Evolutionary conservation across 2,888 invertebrate genomes (phyloP), one percentile per base, ranked within the genome.

Genomic region (Tetragnatha montana): DNA sequence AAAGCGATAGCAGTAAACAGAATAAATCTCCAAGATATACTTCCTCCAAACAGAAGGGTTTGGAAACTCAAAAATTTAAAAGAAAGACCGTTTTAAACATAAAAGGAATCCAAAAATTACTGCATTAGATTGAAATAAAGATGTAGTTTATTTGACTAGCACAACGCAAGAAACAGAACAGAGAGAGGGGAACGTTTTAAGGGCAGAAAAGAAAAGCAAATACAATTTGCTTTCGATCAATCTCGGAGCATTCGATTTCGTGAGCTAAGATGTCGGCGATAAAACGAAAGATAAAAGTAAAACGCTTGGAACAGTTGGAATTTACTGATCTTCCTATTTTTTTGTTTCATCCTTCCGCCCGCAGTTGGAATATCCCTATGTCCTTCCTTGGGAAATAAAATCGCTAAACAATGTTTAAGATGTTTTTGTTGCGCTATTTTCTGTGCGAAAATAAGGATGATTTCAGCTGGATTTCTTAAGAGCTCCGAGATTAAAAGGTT

Each of bases 311-410:
- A 49, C 70, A 85, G 71, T 70, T 14, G 70, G 78, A 70, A 78
- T 85, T 85, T 78, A 78, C 85, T 50, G 78, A 78, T 76, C 78
- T 85, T 68, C 60, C 22, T 80, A 12, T 21, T 60, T 79, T n/a
- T 47, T 17, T 68, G 35, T 19, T 17, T 60, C 22, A 1, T 35
- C 21, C 60, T 74, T 69, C 51, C 21, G 51, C 35, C 51, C n/a
- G 68, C 50, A 6, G 68, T 10, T 19, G 68, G 83, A 76, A 71
- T 50, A 21, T 78, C 21, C n/a, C 69, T 6, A 49, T 84, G 76
- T 75, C 47, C 69, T 35, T 69, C 68, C 21, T 51, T 10, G 7
- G 50, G 17, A 78, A 51, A 69, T 47, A 84, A 84, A 84, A 76
- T 68, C 85, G 17, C 51, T 50, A 69, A 50, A n/a, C 19, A 21